These are phyloP conservation scores for Cochlearius cochlearius DNA, from an alignment of 2,113 vertebrate genomes.

Conservation along the genomic window DNA sequence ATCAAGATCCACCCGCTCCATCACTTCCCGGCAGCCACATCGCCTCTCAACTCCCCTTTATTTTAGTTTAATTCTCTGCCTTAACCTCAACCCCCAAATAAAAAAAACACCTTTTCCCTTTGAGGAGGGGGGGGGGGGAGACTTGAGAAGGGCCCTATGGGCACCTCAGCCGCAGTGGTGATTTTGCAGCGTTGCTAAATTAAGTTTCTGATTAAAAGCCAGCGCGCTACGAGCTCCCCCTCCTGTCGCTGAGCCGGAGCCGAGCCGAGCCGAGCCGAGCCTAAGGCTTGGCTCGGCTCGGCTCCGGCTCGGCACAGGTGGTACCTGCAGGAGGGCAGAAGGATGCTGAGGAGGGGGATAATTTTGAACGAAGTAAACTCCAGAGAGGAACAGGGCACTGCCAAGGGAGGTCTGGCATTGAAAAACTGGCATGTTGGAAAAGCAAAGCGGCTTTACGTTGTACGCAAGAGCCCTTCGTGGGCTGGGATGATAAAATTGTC, in stretches of 20 bases:
- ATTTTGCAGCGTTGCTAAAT: not conserved
- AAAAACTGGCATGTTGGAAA: not conserved
- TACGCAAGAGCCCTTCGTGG: not conserved
- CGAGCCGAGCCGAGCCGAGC: not conserved
- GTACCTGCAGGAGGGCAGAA: not conserved
- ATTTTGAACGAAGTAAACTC: not conserved
- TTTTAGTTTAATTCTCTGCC: not conserved
- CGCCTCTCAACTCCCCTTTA: not conserved
- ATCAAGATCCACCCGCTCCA: not conserved
- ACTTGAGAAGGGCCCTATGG: not conserved
- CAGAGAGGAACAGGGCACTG: not conserved
- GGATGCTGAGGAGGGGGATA: not conserved
- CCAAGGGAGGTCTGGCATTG: not conserved
- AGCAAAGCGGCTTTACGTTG: constrained; percentile 20
- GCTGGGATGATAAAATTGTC: constrained; percentile 40
- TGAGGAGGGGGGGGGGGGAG: no score
- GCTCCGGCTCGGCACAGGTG: not conserved
- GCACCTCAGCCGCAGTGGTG: not conserved
- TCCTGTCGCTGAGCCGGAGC: not conserved
- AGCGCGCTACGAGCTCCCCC: constrained; percentile 51
- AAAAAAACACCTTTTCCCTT: not conserved
- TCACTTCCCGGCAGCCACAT: fast-evolving
- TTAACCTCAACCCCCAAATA: not conserved
- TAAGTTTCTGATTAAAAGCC: not conserved
- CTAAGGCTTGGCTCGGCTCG: not conserved